Evolutionary conservation across 2,888 invertebrate genomes (phyloP).

Genomic region (Steinernema carpocapsae): DNA sequence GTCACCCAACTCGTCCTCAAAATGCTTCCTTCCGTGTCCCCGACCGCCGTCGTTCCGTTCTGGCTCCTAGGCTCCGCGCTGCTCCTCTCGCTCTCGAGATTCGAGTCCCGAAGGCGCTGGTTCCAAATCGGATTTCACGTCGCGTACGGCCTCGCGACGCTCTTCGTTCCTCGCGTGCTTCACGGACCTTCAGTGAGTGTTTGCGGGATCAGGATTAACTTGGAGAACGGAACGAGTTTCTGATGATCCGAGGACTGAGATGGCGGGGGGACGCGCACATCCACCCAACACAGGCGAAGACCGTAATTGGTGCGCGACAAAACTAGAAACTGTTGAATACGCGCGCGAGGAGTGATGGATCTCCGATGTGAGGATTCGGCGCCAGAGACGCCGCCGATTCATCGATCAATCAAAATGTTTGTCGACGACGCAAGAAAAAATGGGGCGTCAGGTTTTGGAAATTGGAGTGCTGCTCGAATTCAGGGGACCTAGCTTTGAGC

Average conservation of each 20-base stretch:
- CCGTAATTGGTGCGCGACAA: slow-evolving; percentile 31
- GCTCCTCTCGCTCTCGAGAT: background rate
- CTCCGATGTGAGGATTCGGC: slow-evolving; percentile 13
- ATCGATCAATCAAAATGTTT: slow-evolving; percentile 25
- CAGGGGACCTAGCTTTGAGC: no score
- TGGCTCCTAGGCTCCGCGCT: slow-evolving; percentile 9
- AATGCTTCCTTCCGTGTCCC: slow-evolving; percentile 5
- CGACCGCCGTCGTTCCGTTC: slow-evolving; percentile 7
- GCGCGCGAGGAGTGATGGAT: slow-evolving; percentile 15
- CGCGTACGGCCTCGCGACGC: slow-evolving; percentile 24
- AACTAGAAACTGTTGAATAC: slow-evolving; percentile 16
- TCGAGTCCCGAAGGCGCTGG: slow-evolving; percentile 25
- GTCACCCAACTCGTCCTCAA: background rate
- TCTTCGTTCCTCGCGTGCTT: slow-evolving; percentile 38
- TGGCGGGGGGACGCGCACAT: background rate
- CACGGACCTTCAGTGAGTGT: slow-evolving; percentile 39
- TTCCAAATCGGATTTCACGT: slow-evolving; percentile 38
- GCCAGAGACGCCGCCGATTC: background rate
- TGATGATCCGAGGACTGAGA: background rate
- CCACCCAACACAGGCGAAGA: background rate
- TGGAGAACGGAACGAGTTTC: slow-evolving; percentile 14
- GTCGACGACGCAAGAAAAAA: slow-evolving; percentile 24
- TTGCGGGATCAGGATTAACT: slow-evolving; percentile 7
- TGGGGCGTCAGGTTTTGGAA: slow-evolving; percentile 20
- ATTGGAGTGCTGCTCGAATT: background rate